Base-by-base conservation (phyloP, 2,797 vertebrate genomes). In the Xenops minutus region DNA sequence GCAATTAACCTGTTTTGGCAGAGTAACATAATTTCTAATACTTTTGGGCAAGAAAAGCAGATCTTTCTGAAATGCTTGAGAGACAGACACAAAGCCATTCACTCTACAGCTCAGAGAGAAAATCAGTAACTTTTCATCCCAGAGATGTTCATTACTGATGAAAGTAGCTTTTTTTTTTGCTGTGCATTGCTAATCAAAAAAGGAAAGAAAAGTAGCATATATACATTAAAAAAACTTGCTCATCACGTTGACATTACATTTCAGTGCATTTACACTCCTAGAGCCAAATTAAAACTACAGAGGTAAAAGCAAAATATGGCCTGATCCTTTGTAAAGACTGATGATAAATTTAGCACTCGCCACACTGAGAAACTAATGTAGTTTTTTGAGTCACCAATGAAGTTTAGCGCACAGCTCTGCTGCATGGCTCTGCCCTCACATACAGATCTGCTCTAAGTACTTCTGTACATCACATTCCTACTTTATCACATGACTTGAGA, bases 1-100 rank as follows among this genome's bases (percentile, higher is more conserved):
- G 88, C 81, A 94, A 92, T 77, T 81, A 83, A 92, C 37, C 56
- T 83, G 18, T 46, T 88, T 84, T 88, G 80, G 46, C 58, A 95
- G 22, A 73, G 16, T 82, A 88, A 83, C 34, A 41, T 41, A 3
- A 66, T 58, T 89, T 88, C 52, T 81, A 86, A 87, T 43, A 59
- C 30, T 85, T 79, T 8, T 2, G 6, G 76, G 89, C 39, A 89
- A 68, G 58, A 87, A 93, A 91, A 85, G 41, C n/a, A 83, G 63
- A 30, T 36, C 78, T 83, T 67, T 46, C 64, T 51, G 49, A 71
- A 93, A 56, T 17, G 56, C 12, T 22, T 73, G 21, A 73, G 58
- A 62, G 56, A 55, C 34, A 63, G 46, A 89, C n/a, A 51, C 30
- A 69, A 75, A 90, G 44, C 66, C 24, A 51, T 10, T 37, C 37